Evolutionary conservation across 2,888 invertebrate genomes (phyloP).

Genomic region (Tholera decimalis): DNA sequence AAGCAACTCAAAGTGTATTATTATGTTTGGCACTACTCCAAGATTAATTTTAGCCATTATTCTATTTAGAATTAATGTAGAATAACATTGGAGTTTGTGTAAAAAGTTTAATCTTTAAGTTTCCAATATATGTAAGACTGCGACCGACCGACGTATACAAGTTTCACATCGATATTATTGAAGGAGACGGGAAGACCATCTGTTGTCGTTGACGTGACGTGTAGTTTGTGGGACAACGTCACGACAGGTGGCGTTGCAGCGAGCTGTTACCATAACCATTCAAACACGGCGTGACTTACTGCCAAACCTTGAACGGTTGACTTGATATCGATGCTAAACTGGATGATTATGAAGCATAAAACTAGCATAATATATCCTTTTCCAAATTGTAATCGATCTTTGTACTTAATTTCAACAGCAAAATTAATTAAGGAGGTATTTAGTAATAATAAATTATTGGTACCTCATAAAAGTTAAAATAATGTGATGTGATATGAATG

Average conservation of each 20-base stretch:
- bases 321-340: conserved; percentile 39
- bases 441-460: too few relatives aligned
- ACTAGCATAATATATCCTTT: too few relatives aligned
- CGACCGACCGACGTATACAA: conserved; percentile 28
- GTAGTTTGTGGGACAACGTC: conserved; percentile 45
- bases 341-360: conserved; percentile 36
- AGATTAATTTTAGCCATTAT: conserved; percentile 54
- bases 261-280: conserved; percentile 28
- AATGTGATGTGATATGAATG: too few relatives aligned
- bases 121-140: conserved; percentile 12
- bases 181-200: conserved; percentile 40
- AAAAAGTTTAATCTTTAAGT: conserved; percentile 15
- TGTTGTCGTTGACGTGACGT: conserved; percentile 59
- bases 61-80: conserved; percentile 50
- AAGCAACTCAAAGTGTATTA: conserved; percentile 56
- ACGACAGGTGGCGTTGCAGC: conserved; percentile 49
- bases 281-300: conserved; percentile 42
- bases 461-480: too few relatives aligned
- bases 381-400: too few relatives aligned
- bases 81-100: conserved; percentile 38
- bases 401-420: too few relatives aligned
- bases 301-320: conserved; percentile 51
- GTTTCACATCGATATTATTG: conserved; percentile 49
- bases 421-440: too few relatives aligned
- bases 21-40: conserved; percentile 57